Conservation (phyloP, 1,140 invertebrate genomes). For the Caenorhabditis latens region DNA sequence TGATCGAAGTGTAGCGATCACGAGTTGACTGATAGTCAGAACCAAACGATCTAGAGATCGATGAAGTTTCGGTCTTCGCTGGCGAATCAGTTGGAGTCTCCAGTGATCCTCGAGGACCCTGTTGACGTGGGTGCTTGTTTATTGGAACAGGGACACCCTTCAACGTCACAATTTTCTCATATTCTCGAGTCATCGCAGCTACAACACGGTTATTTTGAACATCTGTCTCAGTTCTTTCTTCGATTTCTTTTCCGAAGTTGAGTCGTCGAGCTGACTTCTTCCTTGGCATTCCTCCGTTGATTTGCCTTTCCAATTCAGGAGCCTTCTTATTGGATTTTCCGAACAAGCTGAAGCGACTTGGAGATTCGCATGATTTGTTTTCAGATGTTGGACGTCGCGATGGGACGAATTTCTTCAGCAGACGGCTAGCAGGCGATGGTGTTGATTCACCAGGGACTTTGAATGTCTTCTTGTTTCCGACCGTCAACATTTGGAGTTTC, state of each 20-base stretch:
- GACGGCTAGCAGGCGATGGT: neutral
- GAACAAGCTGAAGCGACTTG: conserved; percentile 7
- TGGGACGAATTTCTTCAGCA: conserved; percentile 23
- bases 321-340: neutral
- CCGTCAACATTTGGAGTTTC: conserved; percentile 24
- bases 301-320: neutral
- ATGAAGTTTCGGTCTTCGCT: neutral
- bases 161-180: neutral
- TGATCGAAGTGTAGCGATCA: neutral
- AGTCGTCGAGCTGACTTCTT: conserved; percentile 26
- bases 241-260: neutral
- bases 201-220: neutral
- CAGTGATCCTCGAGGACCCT: neutral
- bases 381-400: neutral
- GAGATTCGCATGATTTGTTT: neutral
- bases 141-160: conserved; percentile 23
- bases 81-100: conserved; percentile 42
- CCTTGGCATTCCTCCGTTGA: neutral
- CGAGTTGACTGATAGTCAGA: neutral
- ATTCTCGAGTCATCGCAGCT: conserved; percentile 10
- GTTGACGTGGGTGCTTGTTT: neutral
- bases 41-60: neutral
- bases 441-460: neutral
- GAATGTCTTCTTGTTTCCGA: neutral
- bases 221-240: neutral